Conservation (phyloP, 2,888 invertebrate species). For the Platypus cylindrus region DNA sequence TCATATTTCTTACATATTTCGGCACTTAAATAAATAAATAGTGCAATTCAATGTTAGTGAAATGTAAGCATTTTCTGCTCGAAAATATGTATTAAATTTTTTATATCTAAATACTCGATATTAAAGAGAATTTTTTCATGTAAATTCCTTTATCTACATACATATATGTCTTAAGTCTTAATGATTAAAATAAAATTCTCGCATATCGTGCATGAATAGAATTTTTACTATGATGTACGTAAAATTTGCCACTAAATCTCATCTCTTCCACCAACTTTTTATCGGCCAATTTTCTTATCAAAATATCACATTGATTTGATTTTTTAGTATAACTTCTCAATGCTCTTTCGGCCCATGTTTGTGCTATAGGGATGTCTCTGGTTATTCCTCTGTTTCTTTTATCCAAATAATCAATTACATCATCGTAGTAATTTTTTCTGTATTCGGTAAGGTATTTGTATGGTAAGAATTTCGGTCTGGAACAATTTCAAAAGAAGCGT, state of each 20-base stretch:
- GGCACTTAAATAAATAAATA: too few relatives aligned
- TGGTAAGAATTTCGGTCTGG: constrained; percentile 65
- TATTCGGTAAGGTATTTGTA: constrained; percentile 76
- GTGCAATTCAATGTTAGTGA: too few relatives aligned
- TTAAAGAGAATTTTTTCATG: too few relatives aligned
- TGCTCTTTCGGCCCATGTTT: constrained; percentile 77
- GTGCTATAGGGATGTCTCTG: constrained; percentile 62
- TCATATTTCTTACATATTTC: too few relatives aligned
- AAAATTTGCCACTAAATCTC: constrained; percentile 53
- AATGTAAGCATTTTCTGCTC: too few relatives aligned
- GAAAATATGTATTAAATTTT: too few relatives aligned
- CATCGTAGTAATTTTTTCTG: constrained; percentile 75
- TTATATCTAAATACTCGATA: too few relatives aligned
- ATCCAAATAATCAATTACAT: constrained; percentile 72
- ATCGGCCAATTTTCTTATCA: constrained; percentile 26
- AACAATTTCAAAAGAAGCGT: too few relatives aligned
- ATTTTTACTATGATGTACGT: constrained; percentile 62
- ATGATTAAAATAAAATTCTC: constrained; percentile 25
- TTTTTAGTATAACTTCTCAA: constrained; percentile 49
- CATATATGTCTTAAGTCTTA: too few relatives aligned
- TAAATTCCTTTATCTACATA: too few relatives aligned
- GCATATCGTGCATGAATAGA: constrained; percentile 64
- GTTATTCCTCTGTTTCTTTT: constrained; percentile 52
- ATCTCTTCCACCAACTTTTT: constrained; percentile 45
- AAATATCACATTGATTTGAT: constrained; percentile 28